phyloP scores from a whole-genome alignment of 2,797 vertebrate genomes.

The Morus bassanus region DNA sequence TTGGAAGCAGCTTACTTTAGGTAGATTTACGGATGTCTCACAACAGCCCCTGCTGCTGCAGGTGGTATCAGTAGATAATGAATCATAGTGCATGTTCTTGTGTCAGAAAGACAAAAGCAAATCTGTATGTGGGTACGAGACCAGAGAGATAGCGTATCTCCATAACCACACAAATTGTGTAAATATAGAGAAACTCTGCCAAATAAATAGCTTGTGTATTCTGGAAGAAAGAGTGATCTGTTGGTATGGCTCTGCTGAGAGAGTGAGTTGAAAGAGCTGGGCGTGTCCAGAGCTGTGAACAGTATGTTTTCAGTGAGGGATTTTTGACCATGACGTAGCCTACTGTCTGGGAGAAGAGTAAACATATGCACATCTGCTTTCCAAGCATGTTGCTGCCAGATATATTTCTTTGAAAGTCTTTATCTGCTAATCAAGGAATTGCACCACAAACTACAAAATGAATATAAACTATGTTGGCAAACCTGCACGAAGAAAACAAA shows the following conservation, averaged over 20 bases:
- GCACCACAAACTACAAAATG: not conserved
- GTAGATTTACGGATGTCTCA: not conserved
- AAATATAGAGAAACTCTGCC: not conserved
- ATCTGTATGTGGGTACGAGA: not conserved
- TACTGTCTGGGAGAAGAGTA: not conserved
- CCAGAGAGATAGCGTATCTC: not conserved
- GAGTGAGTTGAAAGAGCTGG: not conserved
- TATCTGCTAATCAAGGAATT: not conserved
- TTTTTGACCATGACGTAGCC: not conserved
- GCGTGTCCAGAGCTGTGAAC: not conserved
- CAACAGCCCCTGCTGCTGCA: not conserved
- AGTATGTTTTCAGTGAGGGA: not conserved
- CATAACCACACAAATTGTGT: not conserved
- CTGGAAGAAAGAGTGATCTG: not conserved
- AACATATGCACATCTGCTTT: not conserved
- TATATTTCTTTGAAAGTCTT: not conserved
- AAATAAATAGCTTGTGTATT: not conserved
- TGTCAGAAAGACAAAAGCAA: not conserved
- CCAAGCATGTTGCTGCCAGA: not conserved
- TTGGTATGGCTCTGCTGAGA: not conserved
- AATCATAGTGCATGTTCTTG: not conserved
- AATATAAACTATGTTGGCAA: not conserved
- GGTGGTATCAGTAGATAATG: not conserved
- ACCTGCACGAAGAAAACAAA: not conserved
- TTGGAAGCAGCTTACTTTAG: not conserved